phyloP scores from a whole-genome alignment of 2,888 invertebrate genomes.

The Ormia ochracea region DNA sequence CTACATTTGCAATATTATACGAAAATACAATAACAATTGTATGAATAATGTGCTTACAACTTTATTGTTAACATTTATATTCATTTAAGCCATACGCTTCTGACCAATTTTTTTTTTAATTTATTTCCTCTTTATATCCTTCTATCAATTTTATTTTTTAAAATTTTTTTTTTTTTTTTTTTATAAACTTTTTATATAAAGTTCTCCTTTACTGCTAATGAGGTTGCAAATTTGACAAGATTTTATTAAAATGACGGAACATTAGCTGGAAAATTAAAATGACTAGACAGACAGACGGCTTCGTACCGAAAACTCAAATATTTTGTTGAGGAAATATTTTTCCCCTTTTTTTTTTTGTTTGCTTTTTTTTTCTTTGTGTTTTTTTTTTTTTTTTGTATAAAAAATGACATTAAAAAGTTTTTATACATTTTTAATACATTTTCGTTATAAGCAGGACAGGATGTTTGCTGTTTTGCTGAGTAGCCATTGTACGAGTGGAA shows the following conservation, averaged over 20 bases:
- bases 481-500: no score
- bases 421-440: no score
- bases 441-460: no score
- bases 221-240: conserved; percentile 5
- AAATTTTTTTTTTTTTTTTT: background rate
- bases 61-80: background rate
- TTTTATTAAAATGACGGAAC: background rate
- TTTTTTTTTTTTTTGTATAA: no score
- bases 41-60: background rate
- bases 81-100: background rate
- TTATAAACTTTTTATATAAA: background rate
- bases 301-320: no score
- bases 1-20: background rate
- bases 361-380: no score
- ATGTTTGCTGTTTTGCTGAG: no score
- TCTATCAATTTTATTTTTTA: background rate
- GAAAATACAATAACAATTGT: background rate
- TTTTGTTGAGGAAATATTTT: no score
- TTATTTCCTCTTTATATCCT: no score
- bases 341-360: no score
- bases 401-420: no score
- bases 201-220: background rate
- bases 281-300: background rate
- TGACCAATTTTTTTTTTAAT: background rate
- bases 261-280: background rate